Evolutionary conservation across 1,140 invertebrate species (phyloP).

Genomic region (Aporrectodea caliginosa): DNA sequence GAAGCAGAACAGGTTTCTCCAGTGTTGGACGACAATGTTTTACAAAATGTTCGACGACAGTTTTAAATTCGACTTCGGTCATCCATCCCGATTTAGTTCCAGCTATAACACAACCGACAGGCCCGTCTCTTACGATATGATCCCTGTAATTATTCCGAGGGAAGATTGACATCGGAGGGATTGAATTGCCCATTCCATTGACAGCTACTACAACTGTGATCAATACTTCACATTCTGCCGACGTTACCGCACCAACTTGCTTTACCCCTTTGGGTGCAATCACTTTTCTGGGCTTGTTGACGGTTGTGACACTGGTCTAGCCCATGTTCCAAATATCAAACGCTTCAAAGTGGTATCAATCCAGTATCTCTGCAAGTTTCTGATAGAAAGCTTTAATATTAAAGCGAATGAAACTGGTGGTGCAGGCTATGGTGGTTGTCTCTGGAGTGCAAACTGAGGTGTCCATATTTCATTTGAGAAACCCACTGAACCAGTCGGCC

Average conservation of each 20-base stretch:
- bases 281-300: too few species aligned
- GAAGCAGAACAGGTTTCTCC: constrained; percentile 37
- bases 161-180: constrained; percentile 47
- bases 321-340: too few species aligned
- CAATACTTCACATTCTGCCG: constrained; percentile 53
- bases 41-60: constrained; percentile 56
- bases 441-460: too few species aligned
- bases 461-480: too few species aligned
- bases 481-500: too few species aligned
- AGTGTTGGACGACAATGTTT: constrained; percentile 41
- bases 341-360: too few species aligned
- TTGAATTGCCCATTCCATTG: constrained; percentile 39
- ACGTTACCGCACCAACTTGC: constrained; percentile 55
- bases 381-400: too few species aligned
- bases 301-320: too few species aligned
- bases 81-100: constrained; percentile 57
- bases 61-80: constrained; percentile 52
- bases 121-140: constrained; percentile 55
- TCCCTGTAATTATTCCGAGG: constrained; percentile 40
- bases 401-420: too few species aligned
- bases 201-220: constrained; percentile 37
- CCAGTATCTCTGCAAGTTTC: too few species aligned
- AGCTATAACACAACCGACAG: constrained; percentile 48
- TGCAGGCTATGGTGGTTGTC: too few species aligned
- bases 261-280: constrained; percentile 48